Evolutionary conservation across 2,113 vertebrate species (phyloP), one percentile per base, ranked within the genome.

Genomic region (Oenanthe oenanthe): DNA sequence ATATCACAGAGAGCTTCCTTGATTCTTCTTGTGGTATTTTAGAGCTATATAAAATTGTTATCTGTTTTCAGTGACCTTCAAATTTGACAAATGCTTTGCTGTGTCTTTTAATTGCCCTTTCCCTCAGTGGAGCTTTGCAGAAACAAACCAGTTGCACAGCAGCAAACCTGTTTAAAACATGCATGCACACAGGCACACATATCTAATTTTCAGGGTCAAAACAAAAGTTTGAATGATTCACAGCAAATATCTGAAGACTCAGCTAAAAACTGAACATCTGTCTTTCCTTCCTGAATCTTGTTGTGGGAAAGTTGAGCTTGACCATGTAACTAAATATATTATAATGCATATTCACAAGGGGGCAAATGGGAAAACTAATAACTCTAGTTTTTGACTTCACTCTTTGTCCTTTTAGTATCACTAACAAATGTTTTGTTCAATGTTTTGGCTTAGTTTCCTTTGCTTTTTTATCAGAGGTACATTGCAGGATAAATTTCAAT

Each of bases 191-290:
- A 26, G 25, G n/a, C 47, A 21, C 32, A 56, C 5, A 31, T 13
- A 34, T 24, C 31, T 16, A 16, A 79, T 75, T 76, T 92, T 67
- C 70, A 76, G 67, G 42, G 57, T 73, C 67, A 83, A 83, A 92
- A 57, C 18, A 34, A 80, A 76, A 79, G 75, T 92, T 76, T 88
- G 28, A 54, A 38, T 93, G 66, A 76, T 94, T 76, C 42, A 45
- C 32, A 76, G 74, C 42, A 85, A 93, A 47, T 79, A 94, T 77
- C 47, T 92, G 68, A 90, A 79, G 66, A 68, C 36, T 93, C 84
- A 86, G 21, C 28, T 92, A 31, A 83, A 92, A 82, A 50, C 45
- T 82, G 50, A 94, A 85, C 88, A 92, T 95, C 78, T 94, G 93
- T 90, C 72, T 93, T 92, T 92, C 51, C 60, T 94, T 90, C 78